phyloP scores from a whole-genome alignment of 2,797 vertebrate genomes.

The Apogon talboti region DNA sequence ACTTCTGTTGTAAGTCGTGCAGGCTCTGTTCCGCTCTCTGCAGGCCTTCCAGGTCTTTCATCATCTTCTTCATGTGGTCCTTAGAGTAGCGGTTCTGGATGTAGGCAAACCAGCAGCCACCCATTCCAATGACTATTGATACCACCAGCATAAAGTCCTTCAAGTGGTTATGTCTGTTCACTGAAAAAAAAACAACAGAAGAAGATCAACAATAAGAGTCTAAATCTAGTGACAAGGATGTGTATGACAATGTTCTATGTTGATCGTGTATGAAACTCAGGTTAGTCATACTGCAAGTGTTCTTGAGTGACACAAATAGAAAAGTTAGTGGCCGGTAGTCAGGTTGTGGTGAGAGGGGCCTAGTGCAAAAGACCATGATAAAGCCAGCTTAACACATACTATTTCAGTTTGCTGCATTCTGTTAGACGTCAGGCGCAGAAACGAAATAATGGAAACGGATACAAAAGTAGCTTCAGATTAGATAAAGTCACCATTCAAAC shows the following conservation, averaged over 20 bases:
- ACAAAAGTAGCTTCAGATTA: slow-evolving; percentile 27
- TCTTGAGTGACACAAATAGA: slow-evolving; percentile 50
- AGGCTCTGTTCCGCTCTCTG: slow-evolving; percentile 97
- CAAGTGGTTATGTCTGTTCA: slow-evolving; percentile 96
- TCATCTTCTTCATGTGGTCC: slow-evolving; percentile 99
- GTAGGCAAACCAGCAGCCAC: slow-evolving; percentile 99
- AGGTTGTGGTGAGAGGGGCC: slow-evolving; percentile 43
- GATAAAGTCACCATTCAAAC: slow-evolving; percentile 16
- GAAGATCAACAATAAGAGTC: not conserved
- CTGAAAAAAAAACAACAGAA: slow-evolving; percentile 71
- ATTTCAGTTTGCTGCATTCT: slow-evolving; percentile 56
- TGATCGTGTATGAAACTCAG: slow-evolving; percentile 32
- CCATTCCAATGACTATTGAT: slow-evolving; percentile 98
- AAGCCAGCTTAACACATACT: slow-evolving; percentile 62
- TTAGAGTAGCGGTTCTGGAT: slow-evolving; percentile 99
- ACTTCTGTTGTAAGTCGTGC: slow-evolving; percentile 97
- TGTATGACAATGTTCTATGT: slow-evolving; percentile 14
- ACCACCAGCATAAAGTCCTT: slow-evolving; percentile 99
- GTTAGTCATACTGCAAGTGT: slow-evolving; percentile 37
- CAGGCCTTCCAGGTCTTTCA: slow-evolving; percentile 96
- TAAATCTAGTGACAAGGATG: not conserved
- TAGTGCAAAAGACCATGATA: slow-evolving; percentile 47
- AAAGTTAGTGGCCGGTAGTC: slow-evolving; percentile 36
- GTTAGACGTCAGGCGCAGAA: slow-evolving; percentile 27
- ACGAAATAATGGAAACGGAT: slow-evolving; percentile 25